Conservation (phyloP, 2,113 vertebrate species). For the Muntiacus reevesi region DNA sequence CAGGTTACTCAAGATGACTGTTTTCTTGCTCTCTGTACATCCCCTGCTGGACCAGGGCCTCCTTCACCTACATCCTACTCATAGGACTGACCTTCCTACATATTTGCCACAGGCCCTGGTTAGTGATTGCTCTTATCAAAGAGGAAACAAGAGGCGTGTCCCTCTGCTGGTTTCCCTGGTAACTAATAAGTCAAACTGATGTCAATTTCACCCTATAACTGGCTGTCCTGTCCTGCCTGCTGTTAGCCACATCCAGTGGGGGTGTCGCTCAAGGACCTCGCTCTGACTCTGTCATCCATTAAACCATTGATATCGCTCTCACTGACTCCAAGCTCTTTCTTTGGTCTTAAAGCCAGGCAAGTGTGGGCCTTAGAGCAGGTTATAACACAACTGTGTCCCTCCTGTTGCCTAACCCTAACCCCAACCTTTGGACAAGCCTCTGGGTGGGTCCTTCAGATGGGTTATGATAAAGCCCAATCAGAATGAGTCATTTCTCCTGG, state of each 20-base stretch:
- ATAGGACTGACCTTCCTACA: not conserved
- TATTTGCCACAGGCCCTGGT: not conserved
- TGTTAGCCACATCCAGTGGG: not conserved
- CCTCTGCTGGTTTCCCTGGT: not conserved
- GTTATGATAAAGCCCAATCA: not conserved
- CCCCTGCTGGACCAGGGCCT: not conserved
- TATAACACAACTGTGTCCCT: not conserved
- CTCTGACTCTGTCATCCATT: not conserved
- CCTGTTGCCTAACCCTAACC: not conserved
- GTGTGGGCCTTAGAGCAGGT: not conserved
- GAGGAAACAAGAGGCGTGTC: not conserved
- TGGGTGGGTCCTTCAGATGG: not conserved
- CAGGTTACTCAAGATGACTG: not conserved
- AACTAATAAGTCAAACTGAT: not conserved
- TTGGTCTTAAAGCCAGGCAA: not conserved
- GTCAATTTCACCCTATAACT: not conserved
- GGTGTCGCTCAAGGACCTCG: not conserved
- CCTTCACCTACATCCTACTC: not conserved
- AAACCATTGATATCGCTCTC: not conserved
- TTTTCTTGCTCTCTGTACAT: not conserved
- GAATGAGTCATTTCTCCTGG: not conserved
- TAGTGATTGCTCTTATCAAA: not conserved
- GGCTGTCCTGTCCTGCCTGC: not conserved
- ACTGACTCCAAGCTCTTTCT: not conserved
- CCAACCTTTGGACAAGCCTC: not conserved